phyloP scores from a whole-genome alignment of 2,888 invertebrate genomes.

The Macropis europaea region DNA sequence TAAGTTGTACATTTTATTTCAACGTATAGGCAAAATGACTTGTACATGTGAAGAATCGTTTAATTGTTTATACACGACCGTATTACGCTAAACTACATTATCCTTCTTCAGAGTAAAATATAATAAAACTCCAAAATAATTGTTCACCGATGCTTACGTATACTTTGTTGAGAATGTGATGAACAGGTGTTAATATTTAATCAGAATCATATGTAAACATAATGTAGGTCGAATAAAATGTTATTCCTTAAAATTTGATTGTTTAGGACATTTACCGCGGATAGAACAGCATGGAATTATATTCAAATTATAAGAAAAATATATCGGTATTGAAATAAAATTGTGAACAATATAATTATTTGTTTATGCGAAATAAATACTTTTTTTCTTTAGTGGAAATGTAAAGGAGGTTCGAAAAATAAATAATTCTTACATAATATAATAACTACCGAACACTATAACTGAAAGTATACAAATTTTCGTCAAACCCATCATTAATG shows the following conservation, averaged over 20 bases:
- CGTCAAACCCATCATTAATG: too few species aligned
- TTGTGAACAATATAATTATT: too few species aligned
- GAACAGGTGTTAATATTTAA: slow-evolving; percentile 9
- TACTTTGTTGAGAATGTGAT: not conserved
- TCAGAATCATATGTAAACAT: slow-evolving; percentile 2
- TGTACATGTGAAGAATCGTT: not conserved
- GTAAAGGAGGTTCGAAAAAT: too few species aligned
- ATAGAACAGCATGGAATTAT: too few species aligned
- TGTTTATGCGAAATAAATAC: too few species aligned
- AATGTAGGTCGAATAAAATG: slow-evolving; percentile 31
- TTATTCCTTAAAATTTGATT: slow-evolving; percentile 32
- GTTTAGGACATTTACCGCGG: not conserved
- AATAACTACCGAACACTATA: too few species aligned
- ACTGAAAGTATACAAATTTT: too few species aligned
- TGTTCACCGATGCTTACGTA: not conserved
- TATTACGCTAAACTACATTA: too few species aligned
- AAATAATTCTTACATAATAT: too few species aligned
- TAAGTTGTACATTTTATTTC: not conserved
- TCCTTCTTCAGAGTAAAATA: not conserved
- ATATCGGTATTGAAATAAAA: too few species aligned
- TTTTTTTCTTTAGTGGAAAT: too few species aligned
- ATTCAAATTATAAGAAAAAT: too few species aligned
- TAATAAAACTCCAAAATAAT: not conserved
- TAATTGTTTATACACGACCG: not conserved
- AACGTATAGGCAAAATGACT: not conserved